These are phyloP conservation scores for Phalacrocorax aristotelis DNA, from an alignment of 2,113 vertebrate genomes.

Conservation along the genomic window DNA sequence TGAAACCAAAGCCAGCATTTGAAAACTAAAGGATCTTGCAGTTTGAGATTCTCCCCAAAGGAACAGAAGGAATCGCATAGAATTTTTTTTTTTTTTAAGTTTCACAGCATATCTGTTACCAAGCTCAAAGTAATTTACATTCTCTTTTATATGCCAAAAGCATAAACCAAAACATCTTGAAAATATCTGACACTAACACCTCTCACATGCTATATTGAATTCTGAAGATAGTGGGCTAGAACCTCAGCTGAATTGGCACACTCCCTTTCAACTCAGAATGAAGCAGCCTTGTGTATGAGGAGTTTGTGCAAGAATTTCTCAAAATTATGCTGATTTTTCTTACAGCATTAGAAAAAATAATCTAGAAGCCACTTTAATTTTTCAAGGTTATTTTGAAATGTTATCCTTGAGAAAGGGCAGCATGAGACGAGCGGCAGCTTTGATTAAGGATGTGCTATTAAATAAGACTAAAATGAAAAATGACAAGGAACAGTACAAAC, in stretches of 20 bases:
- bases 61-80: neutral
- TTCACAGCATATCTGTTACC: slow-evolving; percentile 74
- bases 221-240: slow-evolving; percentile 66
- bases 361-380: neutral
- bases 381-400: neutral
- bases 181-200: slow-evolving; percentile 74
- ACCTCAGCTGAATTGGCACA: slow-evolving; percentile 2
- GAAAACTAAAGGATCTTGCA: slow-evolving; percentile 61
- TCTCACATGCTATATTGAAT: slow-evolving; percentile 72
- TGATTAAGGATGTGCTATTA: neutral
- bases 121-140: slow-evolving; percentile 74
- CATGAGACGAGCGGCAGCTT: neutral
- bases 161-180: slow-evolving; percentile 78
- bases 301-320: neutral
- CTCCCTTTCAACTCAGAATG: slow-evolving; percentile 11
- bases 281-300: neutral
- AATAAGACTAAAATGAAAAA: neutral
- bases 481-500: neutral
- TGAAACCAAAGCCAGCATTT: slow-evolving; percentile 3
- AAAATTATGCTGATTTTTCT: neutral
- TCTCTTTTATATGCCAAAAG: slow-evolving; percentile 70
- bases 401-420: neutral
- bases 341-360: neutral
- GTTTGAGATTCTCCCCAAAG: slow-evolving; percentile 36
- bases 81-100: slow-evolving; percentile 19